Conservation (phyloP, 2,888 invertebrate species). For the Oconnorella tubifera region DNA sequence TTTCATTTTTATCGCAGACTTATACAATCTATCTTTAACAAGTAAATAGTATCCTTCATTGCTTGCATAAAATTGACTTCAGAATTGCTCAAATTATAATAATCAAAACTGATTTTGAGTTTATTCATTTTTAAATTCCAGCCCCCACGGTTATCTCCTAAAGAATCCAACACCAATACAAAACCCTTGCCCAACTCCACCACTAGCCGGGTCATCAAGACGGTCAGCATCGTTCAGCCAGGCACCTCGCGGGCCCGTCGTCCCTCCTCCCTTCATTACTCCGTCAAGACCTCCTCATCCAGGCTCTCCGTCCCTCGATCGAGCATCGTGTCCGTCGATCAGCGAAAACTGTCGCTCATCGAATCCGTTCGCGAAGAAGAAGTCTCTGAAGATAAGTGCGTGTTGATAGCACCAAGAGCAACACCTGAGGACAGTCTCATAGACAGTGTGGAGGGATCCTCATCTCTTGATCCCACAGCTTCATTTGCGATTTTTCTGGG, state of each 20-base stretch:
- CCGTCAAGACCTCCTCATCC: slow-evolving; percentile 12
- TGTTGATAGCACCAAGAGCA: slow-evolving; percentile 29
- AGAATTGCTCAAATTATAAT: too few relatives aligned
- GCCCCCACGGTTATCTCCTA: slow-evolving; percentile 27
- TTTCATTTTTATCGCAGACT: too few relatives aligned
- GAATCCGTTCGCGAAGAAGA: not conserved
- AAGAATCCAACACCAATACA: slow-evolving; percentile 2
- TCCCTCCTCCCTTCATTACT: slow-evolving; percentile 28
- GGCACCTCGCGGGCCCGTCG: slow-evolving; percentile 11
- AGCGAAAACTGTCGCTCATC: not conserved
- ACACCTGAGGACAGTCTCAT: slow-evolving; percentile 35
- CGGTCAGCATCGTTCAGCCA: slow-evolving; percentile 5
- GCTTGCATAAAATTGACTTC: too few relatives aligned
- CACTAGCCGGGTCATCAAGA: slow-evolving; percentile 2
- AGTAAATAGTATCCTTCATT: too few relatives aligned
- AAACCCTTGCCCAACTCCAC: not conserved
- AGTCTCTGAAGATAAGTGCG: not conserved
- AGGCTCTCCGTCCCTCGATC: slow-evolving; percentile 1
- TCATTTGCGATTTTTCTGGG: too few relatives aligned
- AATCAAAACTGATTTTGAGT: too few relatives aligned
- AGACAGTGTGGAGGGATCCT: slow-evolving; percentile 24
- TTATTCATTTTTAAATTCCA: too few relatives aligned
- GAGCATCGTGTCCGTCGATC: not conserved
- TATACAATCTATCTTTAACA: too few relatives aligned
- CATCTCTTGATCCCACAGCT: too few relatives aligned